phyloP scores from a whole-genome alignment of 92 coral and sea anemone genomes.

The Meandrina meandrites region DNA sequence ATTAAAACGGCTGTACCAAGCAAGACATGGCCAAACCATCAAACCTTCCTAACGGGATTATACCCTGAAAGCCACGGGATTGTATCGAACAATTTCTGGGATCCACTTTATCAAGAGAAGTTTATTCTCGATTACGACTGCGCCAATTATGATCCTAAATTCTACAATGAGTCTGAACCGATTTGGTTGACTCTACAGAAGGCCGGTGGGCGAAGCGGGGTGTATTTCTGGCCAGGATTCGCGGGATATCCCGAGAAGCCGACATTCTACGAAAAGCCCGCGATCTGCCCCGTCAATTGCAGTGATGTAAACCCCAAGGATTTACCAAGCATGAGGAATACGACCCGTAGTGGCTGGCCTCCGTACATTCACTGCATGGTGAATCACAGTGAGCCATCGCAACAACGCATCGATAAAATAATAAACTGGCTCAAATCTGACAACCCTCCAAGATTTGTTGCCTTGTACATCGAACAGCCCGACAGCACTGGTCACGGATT shows the following conservation, averaged over 20 bases:
- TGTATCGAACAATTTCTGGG: slow-evolving; percentile 81
- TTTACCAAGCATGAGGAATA: slow-evolving; percentile 49
- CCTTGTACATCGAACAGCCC: slow-evolving; percentile 65
- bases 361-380: slow-evolving; percentile 70
- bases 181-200: slow-evolving; percentile 89
- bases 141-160: slow-evolving; percentile 83
- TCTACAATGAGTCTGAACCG: slow-evolving; percentile 83
- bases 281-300: slow-evolving; percentile 60
- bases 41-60: slow-evolving; percentile 82
- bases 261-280: slow-evolving; percentile 62
- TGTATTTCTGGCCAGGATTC: slow-evolving; percentile 93
- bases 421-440: slow-evolving; percentile 70
- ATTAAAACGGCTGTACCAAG: slow-evolving; percentile 78
- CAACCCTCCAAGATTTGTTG: slow-evolving; percentile 75
- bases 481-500: slow-evolving; percentile 78
- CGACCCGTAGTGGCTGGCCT: slow-evolving; percentile 66
- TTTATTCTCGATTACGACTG: slow-evolving; percentile 79
- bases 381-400: slow-evolving; percentile 65
- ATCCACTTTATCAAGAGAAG: slow-evolving; percentile 76
- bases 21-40: slow-evolving; percentile 91
- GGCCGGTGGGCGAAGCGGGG: slow-evolving; percentile 80
- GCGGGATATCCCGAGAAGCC: slow-evolving; percentile 77
- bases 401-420: slow-evolving; percentile 68
- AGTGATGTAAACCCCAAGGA: slow-evolving; percentile 46
- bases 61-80: slow-evolving; percentile 93